These are phyloP conservation scores for Calephelis virginiensis DNA, from an alignment of 1,140 invertebrate genomes.

Conservation along the genomic window DNA sequence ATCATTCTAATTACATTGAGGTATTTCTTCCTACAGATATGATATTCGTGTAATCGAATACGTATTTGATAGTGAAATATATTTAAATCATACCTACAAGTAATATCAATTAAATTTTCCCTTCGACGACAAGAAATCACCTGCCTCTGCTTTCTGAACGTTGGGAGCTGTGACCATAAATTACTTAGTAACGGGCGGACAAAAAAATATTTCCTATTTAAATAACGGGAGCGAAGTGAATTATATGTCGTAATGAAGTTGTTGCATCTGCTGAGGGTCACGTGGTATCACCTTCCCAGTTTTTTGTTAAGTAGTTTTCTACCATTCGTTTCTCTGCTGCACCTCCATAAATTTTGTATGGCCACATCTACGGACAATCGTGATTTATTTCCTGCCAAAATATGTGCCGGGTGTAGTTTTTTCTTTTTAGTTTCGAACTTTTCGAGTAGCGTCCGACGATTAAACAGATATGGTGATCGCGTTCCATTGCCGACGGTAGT, in stretches of 20 bases:
- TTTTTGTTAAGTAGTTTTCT: constrained; percentile 56
- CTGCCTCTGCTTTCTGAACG: constrained; percentile 44
- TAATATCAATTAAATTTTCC: constrained; percentile 41
- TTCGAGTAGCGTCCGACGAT: constrained; percentile 72
- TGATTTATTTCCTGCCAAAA: constrained; percentile 77
- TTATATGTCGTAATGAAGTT: constrained; percentile 70
- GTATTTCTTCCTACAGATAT: too few species aligned
- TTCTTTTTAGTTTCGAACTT: constrained; percentile 64
- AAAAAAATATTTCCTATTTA: constrained; percentile 70
- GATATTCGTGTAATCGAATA: constrained; percentile 9
- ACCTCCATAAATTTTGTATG: constrained; percentile 71
- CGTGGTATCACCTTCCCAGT: constrained; percentile 58
- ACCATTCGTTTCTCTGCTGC: constrained; percentile 46
- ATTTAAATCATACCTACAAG: constrained; percentile 36
- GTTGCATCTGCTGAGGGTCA: constrained; percentile 67
- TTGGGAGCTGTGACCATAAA: constrained; percentile 62
- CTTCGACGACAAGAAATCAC: constrained; percentile 36
- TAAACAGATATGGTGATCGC: constrained; percentile 65
- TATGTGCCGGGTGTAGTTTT: constrained; percentile 58
- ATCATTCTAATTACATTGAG: not conserved
- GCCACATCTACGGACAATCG: constrained; percentile 54
- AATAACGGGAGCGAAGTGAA: constrained; percentile 73
- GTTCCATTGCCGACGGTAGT: constrained; percentile 70
- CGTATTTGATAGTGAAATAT: constrained; percentile 37
- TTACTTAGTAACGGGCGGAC: constrained; percentile 57